Evolutionary conservation across 2,797 vertebrate genomes (phyloP).

Genomic region (Eulemur rubriventer): DNA sequence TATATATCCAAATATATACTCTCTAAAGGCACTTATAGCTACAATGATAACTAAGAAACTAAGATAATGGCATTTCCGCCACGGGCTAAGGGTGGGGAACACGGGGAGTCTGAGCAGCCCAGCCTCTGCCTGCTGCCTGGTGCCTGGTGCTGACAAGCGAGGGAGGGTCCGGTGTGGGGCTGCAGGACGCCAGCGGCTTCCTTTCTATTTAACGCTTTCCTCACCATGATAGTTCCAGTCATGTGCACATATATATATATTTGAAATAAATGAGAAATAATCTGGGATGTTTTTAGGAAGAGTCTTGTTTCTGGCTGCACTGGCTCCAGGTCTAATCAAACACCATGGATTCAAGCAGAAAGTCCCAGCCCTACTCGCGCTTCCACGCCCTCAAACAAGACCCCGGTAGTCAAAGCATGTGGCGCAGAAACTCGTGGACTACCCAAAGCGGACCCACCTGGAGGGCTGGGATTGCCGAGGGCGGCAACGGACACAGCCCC

Average conservation of each 20-base stretch:
- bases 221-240: background rate
- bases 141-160: no score
- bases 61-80: accelerated
- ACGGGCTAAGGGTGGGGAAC: background rate
- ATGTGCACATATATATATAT: background rate
- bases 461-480: background rate
- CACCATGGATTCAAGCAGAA: background rate
- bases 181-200: no score
- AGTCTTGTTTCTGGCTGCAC: background rate
- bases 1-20: background rate
- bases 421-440: background rate
- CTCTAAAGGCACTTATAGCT: background rate
- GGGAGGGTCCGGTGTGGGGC: accelerated
- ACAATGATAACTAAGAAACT: background rate
- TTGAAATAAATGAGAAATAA: background rate
- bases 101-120: accelerated
- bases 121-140: background rate
- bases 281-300: background rate
- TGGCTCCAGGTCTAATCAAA: background rate
- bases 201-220: background rate
- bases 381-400: background rate
- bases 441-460: conserved; percentile 32
- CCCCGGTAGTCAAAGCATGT: no score
- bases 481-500: background rate
- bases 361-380: background rate